Percentiles rank a stretch among this genome's conserved stretches.
Evolutionary conservation across 2,113 vertebrate genomes (phyloP).

Genomic region (Sula dactylatra): DNA sequence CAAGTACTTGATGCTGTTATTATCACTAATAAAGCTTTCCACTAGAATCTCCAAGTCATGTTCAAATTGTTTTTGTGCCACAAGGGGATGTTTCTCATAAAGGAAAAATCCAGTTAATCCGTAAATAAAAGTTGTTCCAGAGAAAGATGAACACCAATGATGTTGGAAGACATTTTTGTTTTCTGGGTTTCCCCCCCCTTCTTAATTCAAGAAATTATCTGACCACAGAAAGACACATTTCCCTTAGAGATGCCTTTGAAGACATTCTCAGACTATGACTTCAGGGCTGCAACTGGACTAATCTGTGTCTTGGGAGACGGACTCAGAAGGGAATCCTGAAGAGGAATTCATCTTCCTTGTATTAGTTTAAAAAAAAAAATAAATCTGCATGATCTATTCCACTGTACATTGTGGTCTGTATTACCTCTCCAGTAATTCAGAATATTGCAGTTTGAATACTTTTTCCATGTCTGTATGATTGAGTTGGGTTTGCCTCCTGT

Average conservation of each 20-base stretch:
- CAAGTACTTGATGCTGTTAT: not conserved
- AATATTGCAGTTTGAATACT: not conserved
- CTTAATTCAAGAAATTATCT: not conserved
- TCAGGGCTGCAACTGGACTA: not conserved
- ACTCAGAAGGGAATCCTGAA: not conserved
- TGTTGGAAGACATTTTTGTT: not conserved
- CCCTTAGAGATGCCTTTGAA: not conserved
- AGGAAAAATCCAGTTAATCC: not conserved
- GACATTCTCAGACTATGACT: not conserved
- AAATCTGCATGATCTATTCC: not conserved
- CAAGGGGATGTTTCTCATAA: not conserved
- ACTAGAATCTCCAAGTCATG: not conserved
- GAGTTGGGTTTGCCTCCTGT: not conserved
- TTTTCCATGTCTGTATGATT: not conserved
- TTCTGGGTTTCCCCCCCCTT: fast-evolving
- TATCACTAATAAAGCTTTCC: not conserved
- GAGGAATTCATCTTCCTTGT: not conserved
- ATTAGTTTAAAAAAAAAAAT: not conserved
- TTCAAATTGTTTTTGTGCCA: not conserved
- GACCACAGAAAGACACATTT: not conserved
- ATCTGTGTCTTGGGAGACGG: not conserved
- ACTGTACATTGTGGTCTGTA: not conserved
- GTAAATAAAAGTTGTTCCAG: not conserved
- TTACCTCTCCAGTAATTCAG: not conserved
- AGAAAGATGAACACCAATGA: not conserved